Percentiles rank a stretch among this genome's conserved stretches.
These are phyloP conservation scores for Rapana venosa DNA, from an alignment of 2,888 invertebrate genomes.

Conservation along the genomic window DNA sequence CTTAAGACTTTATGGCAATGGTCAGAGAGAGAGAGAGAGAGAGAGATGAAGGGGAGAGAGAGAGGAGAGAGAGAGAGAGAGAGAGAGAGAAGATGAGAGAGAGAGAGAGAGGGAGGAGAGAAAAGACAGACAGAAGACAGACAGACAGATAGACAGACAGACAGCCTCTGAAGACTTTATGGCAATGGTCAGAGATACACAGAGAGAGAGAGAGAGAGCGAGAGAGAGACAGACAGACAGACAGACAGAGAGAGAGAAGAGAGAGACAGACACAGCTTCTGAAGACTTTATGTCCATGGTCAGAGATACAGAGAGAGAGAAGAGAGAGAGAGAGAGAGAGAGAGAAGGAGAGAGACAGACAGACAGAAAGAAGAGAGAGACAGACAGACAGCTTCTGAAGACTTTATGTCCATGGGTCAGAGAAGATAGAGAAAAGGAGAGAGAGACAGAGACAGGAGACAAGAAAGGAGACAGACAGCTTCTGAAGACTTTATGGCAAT, in stretches of 20 bases:
- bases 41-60: not conserved
- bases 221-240: slow-evolving; percentile 11
- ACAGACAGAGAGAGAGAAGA: not conserved
- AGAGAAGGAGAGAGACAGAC: not conserved
- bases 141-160: not conserved
- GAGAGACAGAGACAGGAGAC: not conserved
- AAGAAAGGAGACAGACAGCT: slow-evolving; percentile 9
- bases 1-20: too few species aligned
- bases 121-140: not conserved
- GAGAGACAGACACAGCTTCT: too few species aligned
- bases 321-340: not conserved
- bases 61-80: slow-evolving; percentile 45
- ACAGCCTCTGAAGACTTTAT: too few species aligned
- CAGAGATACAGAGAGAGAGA: not conserved
- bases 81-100: slow-evolving; percentile 42
- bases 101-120: slow-evolving; percentile 32
- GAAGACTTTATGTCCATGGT: too few species aligned
- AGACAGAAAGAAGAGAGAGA: not conserved
- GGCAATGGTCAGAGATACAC: too few species aligned
- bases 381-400: not conserved
- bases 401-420: too few species aligned
- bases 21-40: not conserved
- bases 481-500: too few species aligned
- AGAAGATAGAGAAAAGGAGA: too few species aligned
- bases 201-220: slow-evolving; percentile 41